Base-by-base conservation (phyloP, 2,113 vertebrate genomes). In the Coptodon bakossiorum region DNA sequence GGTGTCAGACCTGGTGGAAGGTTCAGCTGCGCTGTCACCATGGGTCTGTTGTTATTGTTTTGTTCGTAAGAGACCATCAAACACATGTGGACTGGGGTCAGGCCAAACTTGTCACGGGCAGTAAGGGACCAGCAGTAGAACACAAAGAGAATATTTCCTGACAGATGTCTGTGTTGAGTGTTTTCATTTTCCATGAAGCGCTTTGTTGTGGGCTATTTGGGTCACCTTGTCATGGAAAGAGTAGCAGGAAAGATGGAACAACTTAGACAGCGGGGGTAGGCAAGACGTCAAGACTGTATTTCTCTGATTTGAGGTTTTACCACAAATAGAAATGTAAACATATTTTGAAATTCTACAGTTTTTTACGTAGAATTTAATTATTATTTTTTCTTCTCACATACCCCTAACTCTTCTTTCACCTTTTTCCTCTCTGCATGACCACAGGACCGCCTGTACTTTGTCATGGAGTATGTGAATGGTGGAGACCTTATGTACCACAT, bases 401-500 rank as follows among this genome's bases (percentile, higher is more conserved):
- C 17, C 10, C 14, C 11, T 43, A 4, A 24, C 31, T 45, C 11
- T 22, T 54, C 27, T 31, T 53, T 78, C 13, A 40, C 56, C 6
- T 40, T 36, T 38, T 80, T 88, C 24, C n/a, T 89, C 2, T 82
- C 6, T 76, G 7, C 57, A 3, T 40, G 31, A 56, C 27, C n/a
- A 66, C 88, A 99, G 98, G 98, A 99, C 86, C 98, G 98, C 8
- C 97, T 99, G 57, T 99, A 98, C 95, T 99, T 99, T 79, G 98
- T 99, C 87, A 99, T 99, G 98, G 98, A 99, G 45, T 99, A 98
- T 5, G 98, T 99, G 89, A 99, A 97, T 2, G 98, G 98, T 1
- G 98, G 98, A 27, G 98, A 99, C 88, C 97, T 99, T 91, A 99
- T 99, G 98, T 99, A 99, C 83, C 98, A 99, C 95, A 99, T 99